Conservation (phyloP, 2,797 vertebrate genomes). For the Parotocinclus haroldoi region DNA sequence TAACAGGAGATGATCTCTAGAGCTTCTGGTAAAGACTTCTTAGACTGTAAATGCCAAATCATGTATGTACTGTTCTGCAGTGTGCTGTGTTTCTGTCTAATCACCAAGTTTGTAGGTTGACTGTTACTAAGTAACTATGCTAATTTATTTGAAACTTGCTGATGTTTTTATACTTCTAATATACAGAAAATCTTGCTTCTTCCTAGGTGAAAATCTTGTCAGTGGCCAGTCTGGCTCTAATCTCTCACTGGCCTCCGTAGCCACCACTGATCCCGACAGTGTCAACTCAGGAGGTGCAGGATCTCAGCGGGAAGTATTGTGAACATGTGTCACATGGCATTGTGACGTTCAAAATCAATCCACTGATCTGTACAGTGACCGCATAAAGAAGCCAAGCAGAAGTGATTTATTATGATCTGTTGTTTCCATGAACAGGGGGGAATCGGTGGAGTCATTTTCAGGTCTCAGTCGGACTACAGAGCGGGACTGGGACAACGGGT, state of each 20-base stretch:
- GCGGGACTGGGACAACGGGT: slow-evolving; percentile 95
- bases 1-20: background rate
- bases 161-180: background rate
- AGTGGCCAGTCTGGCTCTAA: slow-evolving; percentile 91
- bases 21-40: too few relatives aligned
- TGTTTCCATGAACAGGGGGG: slow-evolving; percentile 64
- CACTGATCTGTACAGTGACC: slow-evolving; percentile 16
- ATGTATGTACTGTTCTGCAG: too few relatives aligned
- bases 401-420: slow-evolving; percentile 2
- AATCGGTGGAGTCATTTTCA: slow-evolving; percentile 89
- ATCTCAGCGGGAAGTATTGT: slow-evolving; percentile 79
- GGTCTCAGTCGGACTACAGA: slow-evolving; percentile 84
- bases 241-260: slow-evolving; percentile 89
- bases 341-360: slow-evolving; percentile 13
- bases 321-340: background rate
- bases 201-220: slow-evolving; percentile 85
- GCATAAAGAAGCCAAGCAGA: background rate
- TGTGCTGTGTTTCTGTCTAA: too few relatives aligned
- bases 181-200: background rate
- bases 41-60: too few relatives aligned
- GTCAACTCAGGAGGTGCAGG: slow-evolving; percentile 87
- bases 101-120: too few relatives aligned
- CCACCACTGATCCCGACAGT: slow-evolving; percentile 93
- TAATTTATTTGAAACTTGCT: too few relatives aligned
- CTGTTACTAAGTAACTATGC: too few relatives aligned